Evolutionary conservation across 1,140 invertebrate genomes (phyloP).

Genomic region (Drosophila lini): DNA sequence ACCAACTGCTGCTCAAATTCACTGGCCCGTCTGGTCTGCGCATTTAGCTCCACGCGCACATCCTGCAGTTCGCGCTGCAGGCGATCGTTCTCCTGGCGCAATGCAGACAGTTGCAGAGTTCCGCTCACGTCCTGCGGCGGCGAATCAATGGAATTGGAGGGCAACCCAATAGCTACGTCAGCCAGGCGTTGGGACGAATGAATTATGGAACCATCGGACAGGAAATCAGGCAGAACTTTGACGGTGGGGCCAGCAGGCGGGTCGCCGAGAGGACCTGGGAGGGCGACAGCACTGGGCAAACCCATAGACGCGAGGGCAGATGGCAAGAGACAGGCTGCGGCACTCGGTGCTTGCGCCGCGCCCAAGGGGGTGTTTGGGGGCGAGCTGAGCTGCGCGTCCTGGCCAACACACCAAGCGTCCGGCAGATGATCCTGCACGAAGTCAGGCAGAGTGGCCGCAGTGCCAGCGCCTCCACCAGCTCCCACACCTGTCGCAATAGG

Average conservation of each 20-base stretch:
- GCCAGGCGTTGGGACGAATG: slow-evolving; percentile 84
- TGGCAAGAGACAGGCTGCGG: slow-evolving; percentile 57
- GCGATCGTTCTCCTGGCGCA: slow-evolving; percentile 86
- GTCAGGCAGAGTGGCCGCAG: slow-evolving; percentile 85
- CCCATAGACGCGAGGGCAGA: slow-evolving; percentile 21
- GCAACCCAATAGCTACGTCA: slow-evolving; percentile 84
- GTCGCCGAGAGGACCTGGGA: slow-evolving; percentile 27
- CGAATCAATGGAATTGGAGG: slow-evolving; percentile 77
- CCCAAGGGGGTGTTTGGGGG: slow-evolving; percentile 76
- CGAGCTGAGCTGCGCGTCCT: slow-evolving; percentile 73
- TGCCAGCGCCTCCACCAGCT: slow-evolving; percentile 20
- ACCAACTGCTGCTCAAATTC: slow-evolving; percentile 86
- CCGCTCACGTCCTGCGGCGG: slow-evolving; percentile 69
- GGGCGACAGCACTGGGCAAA: slow-evolving; percentile 30
- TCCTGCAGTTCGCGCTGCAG: slow-evolving; percentile 86
- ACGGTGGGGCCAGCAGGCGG: slow-evolving; percentile 44
- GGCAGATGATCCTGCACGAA: slow-evolving; percentile 88
- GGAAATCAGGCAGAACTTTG: slow-evolving; percentile 89
- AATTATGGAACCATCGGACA: slow-evolving; percentile 89
- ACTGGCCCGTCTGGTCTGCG: slow-evolving; percentile 85
- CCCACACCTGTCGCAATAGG: slow-evolving; percentile 41
- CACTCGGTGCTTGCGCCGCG: slow-evolving; percentile 78
- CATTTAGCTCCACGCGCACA: slow-evolving; percentile 85
- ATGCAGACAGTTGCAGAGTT: slow-evolving; percentile 66
- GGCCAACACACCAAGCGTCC: slow-evolving; percentile 85